Base-by-base conservation (phyloP, 1,140 invertebrate species). In the Drosophila kanapiae region DNA sequence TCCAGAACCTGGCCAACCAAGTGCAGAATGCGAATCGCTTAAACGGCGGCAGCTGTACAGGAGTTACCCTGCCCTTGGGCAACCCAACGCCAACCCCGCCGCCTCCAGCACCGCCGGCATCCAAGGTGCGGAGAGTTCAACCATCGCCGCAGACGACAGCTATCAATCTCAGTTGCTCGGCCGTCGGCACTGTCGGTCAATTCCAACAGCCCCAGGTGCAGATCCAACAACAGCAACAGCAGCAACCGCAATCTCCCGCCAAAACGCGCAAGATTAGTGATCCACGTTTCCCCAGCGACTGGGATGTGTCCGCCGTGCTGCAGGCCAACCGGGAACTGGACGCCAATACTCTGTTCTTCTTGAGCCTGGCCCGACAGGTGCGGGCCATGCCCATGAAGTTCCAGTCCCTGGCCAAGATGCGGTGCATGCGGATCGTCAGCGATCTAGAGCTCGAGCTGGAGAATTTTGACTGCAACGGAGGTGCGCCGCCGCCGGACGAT, bases 351-450 rank as follows among this genome's bases (percentile, higher is more conserved):
- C 71, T 92, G 9, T 92, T 92, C 78, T 92, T 92, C 42, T 35
- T 92, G 14, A 92, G 91, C 53, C 35, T 92, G 47, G 91, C 90
- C 5, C 82, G 88, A 0, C 81, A 92, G 47, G 91, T 92, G 43
- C 80, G 87, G 10, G 72, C 84, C 49, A 92, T 92, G 91, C 91
- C 91, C 27, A 91, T 82, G 71, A 92, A 92, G 60, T 92, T 91
- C 42, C 91, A 92, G 35, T 86, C 91, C 3, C 58, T 91, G 43
- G 90, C 92, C 13, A 92, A 92, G 76, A 92, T 92, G 91, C 84
- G 88, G 11, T 92, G 91, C 63, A 92, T 92, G 91, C 82, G 92
- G 18, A 92, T 92, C 11, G 91, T 92, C 3, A 92, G 91, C 14
- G 91, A 92, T 57, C 82, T 91, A 16, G 91, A 92, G 58, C 64